A percentile compares a stretch with the other conserved stretches of the same genome.
Evolutionary conservation across 2,888 invertebrate genomes (phyloP).

Genomic region (Drosophila falleni): DNA sequence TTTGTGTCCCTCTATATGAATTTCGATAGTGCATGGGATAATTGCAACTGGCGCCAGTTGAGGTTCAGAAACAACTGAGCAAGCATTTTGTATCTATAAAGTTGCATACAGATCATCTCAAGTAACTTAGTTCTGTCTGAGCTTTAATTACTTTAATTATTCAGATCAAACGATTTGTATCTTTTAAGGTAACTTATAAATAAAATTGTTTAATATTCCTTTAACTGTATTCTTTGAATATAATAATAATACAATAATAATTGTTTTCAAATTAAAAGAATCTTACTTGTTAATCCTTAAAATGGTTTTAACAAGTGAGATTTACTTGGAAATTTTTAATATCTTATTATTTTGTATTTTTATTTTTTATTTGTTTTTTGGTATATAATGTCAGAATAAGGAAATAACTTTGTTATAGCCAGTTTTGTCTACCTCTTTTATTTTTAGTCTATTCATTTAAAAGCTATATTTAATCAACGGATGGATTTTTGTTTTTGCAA

Average conservation of each 20-base stretch:
- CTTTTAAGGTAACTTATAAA: background rate
- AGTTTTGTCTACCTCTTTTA: background rate
- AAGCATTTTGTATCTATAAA: background rate
- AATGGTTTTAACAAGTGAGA: no score
- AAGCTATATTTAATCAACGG: no score
- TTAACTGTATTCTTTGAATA: no score
- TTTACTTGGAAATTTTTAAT: no score
- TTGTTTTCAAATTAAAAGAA: no score
- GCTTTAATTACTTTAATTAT: background rate
- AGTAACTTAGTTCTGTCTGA: background rate
- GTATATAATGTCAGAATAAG: background rate
- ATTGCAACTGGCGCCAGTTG: slow-evolving; percentile 39
- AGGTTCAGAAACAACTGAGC: background rate
- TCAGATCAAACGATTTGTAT: background rate
- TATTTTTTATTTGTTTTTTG: background rate
- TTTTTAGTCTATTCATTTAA: no score
- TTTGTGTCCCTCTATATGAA: slow-evolving; percentile 13
- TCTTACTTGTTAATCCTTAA: no score
- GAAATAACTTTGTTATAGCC: background rate
- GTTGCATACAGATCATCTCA: background rate
- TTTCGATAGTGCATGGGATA: slow-evolving; percentile 8
- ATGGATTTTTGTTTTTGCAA: no score
- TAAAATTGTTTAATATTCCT: background rate
- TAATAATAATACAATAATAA: no score
- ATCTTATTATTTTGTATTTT: background rate